Conservation (phyloP, 2,888 invertebrate species). For the Andrena bucephala region DNA sequence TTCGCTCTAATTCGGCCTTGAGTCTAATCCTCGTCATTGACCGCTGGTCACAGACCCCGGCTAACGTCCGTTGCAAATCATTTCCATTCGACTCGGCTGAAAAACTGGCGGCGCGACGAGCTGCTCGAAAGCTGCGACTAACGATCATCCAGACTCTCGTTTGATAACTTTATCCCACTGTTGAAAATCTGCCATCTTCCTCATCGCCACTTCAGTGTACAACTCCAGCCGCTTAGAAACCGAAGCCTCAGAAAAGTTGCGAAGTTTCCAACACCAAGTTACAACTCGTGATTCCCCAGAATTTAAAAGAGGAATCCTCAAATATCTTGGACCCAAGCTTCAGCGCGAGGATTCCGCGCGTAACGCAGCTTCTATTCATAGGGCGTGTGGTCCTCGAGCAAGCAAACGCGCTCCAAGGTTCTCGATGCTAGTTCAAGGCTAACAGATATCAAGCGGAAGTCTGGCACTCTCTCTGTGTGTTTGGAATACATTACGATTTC, state of each 20-base stretch:
- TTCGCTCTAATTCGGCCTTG: constrained; percentile 82
- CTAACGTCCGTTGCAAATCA: constrained; percentile 65
- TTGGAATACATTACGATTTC: constrained; percentile 78
- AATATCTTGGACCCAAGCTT: constrained; percentile 10
- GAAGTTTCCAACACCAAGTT: background rate
- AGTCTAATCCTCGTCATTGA: constrained; percentile 81
- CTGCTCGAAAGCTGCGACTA: constrained; percentile 12
- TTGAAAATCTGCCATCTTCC: background rate
- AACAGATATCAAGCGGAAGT: constrained; percentile 79
- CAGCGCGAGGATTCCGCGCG: constrained; percentile 1
- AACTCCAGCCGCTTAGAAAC: background rate
- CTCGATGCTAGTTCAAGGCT: constrained; percentile 79
- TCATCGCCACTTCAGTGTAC: background rate
- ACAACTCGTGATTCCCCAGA: too few relatives aligned
- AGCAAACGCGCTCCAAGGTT: constrained; percentile 44
- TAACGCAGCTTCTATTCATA: constrained; percentile 37
- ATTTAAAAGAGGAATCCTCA: background rate
- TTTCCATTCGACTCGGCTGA: constrained; percentile 45
- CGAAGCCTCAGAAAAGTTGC: background rate
- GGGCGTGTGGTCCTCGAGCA: constrained; percentile 12
- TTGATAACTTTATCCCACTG: background rate
- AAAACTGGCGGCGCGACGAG: constrained; percentile 31
- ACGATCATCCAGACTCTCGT: background rate
- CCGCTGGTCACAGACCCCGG: constrained; percentile 78
- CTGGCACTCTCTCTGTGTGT: constrained; percentile 77